Evolutionary conservation across 2,797 vertebrate species (phyloP).

Genomic region (Girardinus metallicus): DNA sequence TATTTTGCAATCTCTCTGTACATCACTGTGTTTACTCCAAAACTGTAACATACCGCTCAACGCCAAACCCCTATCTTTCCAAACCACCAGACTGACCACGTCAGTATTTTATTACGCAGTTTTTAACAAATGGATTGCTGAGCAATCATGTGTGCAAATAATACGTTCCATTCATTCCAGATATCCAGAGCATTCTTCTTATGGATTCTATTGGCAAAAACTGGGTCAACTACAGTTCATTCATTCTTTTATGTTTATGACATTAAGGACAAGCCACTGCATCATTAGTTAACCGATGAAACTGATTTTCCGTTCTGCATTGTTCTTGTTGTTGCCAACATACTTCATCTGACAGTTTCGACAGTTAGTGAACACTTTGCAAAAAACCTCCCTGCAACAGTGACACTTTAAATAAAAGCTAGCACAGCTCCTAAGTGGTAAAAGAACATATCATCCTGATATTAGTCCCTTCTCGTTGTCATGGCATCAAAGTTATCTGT

Average conservation of each 20-base stretch:
- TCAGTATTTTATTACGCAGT: constrained; percentile 33
- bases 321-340: constrained; percentile 24
- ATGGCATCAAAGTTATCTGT: neutral
- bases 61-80: constrained; percentile 35
- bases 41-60: constrained; percentile 38
- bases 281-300: constrained; percentile 11
- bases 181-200: constrained; percentile 17
- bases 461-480: neutral
- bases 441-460: neutral
- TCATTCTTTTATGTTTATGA: constrained; percentile 18
- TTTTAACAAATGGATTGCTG: constrained; percentile 35
- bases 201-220: constrained; percentile 10
- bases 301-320: constrained; percentile 4
- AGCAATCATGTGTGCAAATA: constrained; percentile 29
- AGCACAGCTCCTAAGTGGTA: neutral
- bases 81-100: constrained; percentile 49
- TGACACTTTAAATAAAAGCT: neutral
- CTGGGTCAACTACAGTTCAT: constrained; percentile 12
- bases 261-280: neutral
- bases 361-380: neutral
- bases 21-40: constrained; percentile 29
- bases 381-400: neutral
- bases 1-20: constrained; percentile 27
- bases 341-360: constrained; percentile 1
- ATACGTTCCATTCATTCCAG: constrained; percentile 35